phyloP scores from a whole-genome alignment of 2,113 vertebrate species.

The Myotis davidii region DNA sequence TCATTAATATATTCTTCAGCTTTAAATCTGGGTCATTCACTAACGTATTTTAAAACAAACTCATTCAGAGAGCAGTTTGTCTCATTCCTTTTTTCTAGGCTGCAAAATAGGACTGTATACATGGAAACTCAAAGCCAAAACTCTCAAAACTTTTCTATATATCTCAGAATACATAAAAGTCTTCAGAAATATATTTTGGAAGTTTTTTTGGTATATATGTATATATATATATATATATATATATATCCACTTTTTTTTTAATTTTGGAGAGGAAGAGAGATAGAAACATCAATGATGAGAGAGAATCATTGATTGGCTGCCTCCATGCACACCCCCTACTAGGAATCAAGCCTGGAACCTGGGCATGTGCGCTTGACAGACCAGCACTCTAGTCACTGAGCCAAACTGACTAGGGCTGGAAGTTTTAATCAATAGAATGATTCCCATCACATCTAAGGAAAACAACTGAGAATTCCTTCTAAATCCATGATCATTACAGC shows the following conservation, averaged over 20 bases:
- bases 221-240: too few species aligned
- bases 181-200: background rate
- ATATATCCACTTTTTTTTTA: too few species aligned
- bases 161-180: background rate
- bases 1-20: background rate
- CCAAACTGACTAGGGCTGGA: background rate
- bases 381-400: too few species aligned
- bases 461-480: background rate
- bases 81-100: background rate
- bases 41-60: constrained; percentile 36
- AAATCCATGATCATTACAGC: background rate
- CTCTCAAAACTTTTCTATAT: background rate
- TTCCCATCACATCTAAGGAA: background rate
- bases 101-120: background rate
- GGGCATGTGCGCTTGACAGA: too few species aligned
- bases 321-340: too few species aligned
- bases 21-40: constrained; percentile 1
- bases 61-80: background rate
- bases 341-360: too few species aligned
- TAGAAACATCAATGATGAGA: too few species aligned
- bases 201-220: too few species aligned
- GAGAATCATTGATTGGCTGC: too few species aligned
- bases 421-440: background rate
- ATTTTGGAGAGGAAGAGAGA: too few species aligned
- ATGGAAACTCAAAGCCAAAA: background rate